Base-by-base conservation (phyloP, 2,888 invertebrate species). In the Mellilla xanthometata region DNA sequence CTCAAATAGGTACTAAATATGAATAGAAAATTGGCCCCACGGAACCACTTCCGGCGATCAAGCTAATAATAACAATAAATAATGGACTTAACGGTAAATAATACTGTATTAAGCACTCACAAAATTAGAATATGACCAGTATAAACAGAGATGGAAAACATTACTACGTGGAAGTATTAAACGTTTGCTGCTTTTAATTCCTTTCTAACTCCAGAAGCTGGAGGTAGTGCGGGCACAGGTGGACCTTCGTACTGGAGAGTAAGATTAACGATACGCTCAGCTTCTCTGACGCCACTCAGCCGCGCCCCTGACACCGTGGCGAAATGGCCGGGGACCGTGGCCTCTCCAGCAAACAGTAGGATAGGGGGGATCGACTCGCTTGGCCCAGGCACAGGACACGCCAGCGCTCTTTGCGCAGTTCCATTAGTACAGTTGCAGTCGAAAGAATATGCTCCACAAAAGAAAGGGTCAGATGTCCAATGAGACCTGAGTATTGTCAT, bases 341-440 rank as follows among this genome's bases (percentile, higher is more conserved):
- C 95, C 74, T 96, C 96, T 0, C 96, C 96, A 9, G 96, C 96
- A 68, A 96, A 96, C 32, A 96, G 72, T 26, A 96, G 76, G 31
- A 93, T 91, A 0, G 95, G 95, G 0, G 93, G 91, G n/a, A 92
- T 78, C 0, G 93, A 90, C 26, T 82, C 82, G 49, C 91, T 91
- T 23, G 92, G 91, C 0, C 91, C 90, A 8, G 93, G 93, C 24
- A 95, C 69, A 0, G 95, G 95, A 56, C 91, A 90, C 0, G 93
- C 92, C 36, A 95, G 65, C 1, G 92, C 91, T 41, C 74, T 65
- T 43, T 85, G 87, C n/a, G 70, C 68, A 1, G 63, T 41, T 1
- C 86, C 87, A 12, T 78, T 68, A 6, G 71, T 60, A 42, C 60
- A 58, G 3, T 81, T 87, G 34, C 88, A 90, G 35, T 91, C 88